These are phyloP conservation scores for Cynocephalus volans DNA, from an alignment of 2,113 vertebrate genomes.

Conservation along the genomic window DNA sequence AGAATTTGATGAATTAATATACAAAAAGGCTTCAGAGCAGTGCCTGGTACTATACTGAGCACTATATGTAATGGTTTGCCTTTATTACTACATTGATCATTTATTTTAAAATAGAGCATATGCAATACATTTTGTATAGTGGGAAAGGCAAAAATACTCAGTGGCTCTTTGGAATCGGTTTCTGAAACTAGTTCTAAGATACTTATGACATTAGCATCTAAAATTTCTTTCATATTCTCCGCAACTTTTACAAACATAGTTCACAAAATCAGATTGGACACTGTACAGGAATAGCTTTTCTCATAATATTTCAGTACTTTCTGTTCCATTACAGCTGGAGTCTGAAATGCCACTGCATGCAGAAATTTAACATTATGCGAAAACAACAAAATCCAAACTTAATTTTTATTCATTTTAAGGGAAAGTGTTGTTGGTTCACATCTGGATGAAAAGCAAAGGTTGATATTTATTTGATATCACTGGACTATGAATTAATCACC, in stretches of 20 bases:
- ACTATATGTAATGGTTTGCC: background rate
- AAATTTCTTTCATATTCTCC: background rate
- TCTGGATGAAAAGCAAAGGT: background rate
- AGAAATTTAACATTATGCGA: slow-evolving; percentile 51
- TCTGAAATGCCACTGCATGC: background rate
- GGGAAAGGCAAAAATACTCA: background rate
- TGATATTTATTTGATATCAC: slow-evolving; percentile 2
- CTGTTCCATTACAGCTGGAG: slow-evolving; percentile 46
- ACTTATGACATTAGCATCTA: background rate
- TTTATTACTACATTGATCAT: background rate
- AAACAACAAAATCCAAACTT: slow-evolving; percentile 32
- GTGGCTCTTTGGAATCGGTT: background rate
- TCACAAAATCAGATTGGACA: slow-evolving; percentile 64
- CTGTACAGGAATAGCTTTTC: slow-evolving; percentile 59
- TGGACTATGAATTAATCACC: background rate
- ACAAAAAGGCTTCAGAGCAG: background rate
- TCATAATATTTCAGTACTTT: slow-evolving; percentile 26
- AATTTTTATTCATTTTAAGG: slow-evolving; percentile 46
- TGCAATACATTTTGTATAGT: background rate
- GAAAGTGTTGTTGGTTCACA: background rate
- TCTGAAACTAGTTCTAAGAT: slow-evolving; percentile 24
- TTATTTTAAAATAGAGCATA: slow-evolving; percentile 30
- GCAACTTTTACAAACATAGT: slow-evolving; percentile 56
- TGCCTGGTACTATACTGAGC: background rate
- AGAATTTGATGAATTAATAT: background rate